Base-by-base conservation (phyloP, 1,140 invertebrate genomes). In the Polypedilum vanderplanki region DNA sequence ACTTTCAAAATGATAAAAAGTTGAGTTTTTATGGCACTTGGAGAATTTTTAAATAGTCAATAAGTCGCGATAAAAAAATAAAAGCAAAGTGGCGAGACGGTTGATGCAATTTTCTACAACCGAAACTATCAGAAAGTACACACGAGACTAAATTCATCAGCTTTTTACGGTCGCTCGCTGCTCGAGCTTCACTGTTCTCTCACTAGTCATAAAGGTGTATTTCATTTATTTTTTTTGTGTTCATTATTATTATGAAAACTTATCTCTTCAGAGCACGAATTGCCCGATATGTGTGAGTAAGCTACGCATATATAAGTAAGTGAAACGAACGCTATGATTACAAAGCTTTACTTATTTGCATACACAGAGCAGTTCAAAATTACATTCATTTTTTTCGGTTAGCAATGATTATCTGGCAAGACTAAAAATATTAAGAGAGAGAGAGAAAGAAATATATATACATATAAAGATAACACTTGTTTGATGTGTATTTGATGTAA, bases 181-280 rank as follows among this genome's bases (percentile, higher is more conserved):
- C 46, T 57, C 46, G 46, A 57, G 46, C 46, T 57, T 57, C 46
- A 57, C 24, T 33, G n/a, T 57, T 57, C 46, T 57, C 46, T 57
- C 46, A 57, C 46, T 57, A 57, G 46, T 57, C 46, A 57, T 57
- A 57, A 57, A 57, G 46, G 46, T 57, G 46, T 57, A 57, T 57
- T 57, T 57, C 46, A 12, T n/a, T 57, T 57, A n/a, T n/a, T 57
- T 57, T 57, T 46, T 41, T 41, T 46, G 9, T 57, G 46, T 57
- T 57, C 46, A 57, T 57, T 57, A 57, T n/a, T 57, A 57, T 57
- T 57, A 57, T 57, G 46, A 57, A 57, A 57, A 57, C 46, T 57
- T 57, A 57, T 57, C 46, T 57, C 46, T 57, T 12, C 46, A 57
- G 46, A 57, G 46, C 46, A 57, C n/a, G 46, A 57, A 12, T 57